These are phyloP conservation scores for Cochlearius cochlearius DNA, from an alignment of 2,113 vertebrate genomes.

Conservation along the genomic window DNA sequence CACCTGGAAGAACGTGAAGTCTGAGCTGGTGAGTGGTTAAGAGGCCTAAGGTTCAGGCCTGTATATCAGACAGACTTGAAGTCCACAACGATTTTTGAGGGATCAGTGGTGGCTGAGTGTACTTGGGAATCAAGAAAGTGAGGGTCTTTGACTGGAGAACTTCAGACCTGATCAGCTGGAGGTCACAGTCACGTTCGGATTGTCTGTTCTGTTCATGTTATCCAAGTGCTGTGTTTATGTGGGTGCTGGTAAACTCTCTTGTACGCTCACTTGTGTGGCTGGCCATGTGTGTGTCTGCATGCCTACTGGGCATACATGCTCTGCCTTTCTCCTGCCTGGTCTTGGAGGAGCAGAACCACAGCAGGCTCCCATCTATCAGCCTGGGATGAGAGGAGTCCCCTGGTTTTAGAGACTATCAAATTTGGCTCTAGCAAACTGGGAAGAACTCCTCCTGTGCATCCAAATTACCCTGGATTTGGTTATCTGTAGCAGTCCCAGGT, in stretches of 20 bases:
- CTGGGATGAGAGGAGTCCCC: not conserved
- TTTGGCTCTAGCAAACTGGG: not conserved
- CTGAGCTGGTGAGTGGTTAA: not conserved
- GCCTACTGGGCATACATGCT: not conserved
- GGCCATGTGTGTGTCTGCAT: rapidly evolving
- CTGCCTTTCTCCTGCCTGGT: not conserved
- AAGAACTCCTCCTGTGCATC: not conserved
- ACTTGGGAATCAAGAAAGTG: not conserved
- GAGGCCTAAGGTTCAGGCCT: not conserved
- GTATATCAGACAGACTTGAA: not conserved
- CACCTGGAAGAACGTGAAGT: not conserved
- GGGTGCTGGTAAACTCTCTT: not conserved
- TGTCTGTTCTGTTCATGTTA: not conserved
- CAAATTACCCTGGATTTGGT: not conserved
- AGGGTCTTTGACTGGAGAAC: not conserved
- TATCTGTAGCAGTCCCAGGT: not conserved
- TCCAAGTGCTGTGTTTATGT: not conserved
- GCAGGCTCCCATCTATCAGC: not conserved
- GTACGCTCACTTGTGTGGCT: not conserved
- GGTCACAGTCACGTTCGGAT: rapidly evolving
- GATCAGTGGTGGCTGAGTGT: not conserved
- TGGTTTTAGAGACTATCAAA: not conserved
- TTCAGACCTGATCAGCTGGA: not conserved
- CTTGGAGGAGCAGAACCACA: not conserved
- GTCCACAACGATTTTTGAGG: not conserved